Evolutionary conservation across 2,797 vertebrate genomes (phyloP).

Genomic region (Myotis planiceps): DNA sequence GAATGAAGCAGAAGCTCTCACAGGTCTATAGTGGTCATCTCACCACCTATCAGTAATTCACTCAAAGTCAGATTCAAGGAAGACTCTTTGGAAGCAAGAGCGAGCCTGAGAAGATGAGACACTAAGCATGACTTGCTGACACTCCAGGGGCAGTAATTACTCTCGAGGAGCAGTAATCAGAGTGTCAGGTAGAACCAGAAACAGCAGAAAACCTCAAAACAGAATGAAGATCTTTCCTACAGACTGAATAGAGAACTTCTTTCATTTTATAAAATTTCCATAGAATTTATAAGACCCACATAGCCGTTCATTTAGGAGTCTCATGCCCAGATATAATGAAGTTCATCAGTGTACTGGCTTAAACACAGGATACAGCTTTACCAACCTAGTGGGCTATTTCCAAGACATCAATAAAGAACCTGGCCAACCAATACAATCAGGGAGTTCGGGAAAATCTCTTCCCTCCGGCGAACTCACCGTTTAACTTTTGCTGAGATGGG

Average conservation of each 20-base stretch:
- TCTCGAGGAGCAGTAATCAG: neutral
- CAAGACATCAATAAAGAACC: neutral
- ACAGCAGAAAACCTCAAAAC: neutral
- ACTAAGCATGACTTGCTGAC: neutral
- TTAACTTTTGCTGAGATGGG: slow-evolving; percentile 96
- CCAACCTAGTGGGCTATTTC: neutral
- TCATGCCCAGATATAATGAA: neutral
- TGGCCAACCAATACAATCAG: neutral
- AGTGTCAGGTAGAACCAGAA: neutral
- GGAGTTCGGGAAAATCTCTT: neutral
- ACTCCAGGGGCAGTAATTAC: neutral
- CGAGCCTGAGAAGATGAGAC: neutral
- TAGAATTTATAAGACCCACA: neutral
- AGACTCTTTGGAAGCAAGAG: neutral
- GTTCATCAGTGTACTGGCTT: neutral
- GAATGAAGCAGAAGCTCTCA: neutral
- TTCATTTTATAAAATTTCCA: neutral
- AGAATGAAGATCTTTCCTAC: neutral
- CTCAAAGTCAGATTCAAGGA: neutral
- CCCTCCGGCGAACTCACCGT: slow-evolving; percentile 86
- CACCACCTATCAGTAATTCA: neutral
- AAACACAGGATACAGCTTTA: neutral
- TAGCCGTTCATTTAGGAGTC: neutral
- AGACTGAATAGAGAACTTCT: neutral
- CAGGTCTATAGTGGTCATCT: neutral